Conservation (phyloP, 2,888 invertebrate genomes). For the Tachina fera region DNA sequence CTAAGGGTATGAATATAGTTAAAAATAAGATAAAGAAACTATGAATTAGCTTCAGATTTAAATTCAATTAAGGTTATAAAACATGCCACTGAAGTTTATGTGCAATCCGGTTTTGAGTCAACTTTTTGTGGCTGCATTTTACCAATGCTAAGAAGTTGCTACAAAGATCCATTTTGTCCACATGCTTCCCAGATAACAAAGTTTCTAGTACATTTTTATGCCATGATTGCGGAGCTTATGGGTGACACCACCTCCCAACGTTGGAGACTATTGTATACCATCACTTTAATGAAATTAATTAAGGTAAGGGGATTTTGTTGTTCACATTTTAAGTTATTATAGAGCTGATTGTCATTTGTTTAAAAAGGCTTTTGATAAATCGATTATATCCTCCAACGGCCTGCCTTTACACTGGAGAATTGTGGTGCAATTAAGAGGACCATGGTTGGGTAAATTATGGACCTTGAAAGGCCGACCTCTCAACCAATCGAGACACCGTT, state of each 20-base stretch:
- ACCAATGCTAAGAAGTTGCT: conserved; percentile 73
- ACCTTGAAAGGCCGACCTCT: conserved; percentile 64
- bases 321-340: neutral
- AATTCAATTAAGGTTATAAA: conserved; percentile 71
- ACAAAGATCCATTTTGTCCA: conserved; percentile 72
- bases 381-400: conserved; percentile 67
- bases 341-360: neutral
- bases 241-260: conserved; percentile 69
- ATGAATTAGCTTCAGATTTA: conserved; percentile 4
- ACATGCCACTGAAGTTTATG: conserved; percentile 75
- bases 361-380: conserved; percentile 76
- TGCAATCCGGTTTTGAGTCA: conserved; percentile 75
- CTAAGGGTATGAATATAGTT: conserved; percentile 66
- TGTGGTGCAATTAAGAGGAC: conserved; percentile 75
- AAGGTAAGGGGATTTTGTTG: conserved; percentile 71
- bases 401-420: conserved; percentile 74
- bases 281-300: conserved; percentile 77
- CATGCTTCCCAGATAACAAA: conserved; percentile 72
- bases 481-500: conserved; percentile 71
- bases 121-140: conserved; percentile 76
- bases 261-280: conserved; percentile 74
- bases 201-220: conserved; percentile 77
- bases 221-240: conserved; percentile 72
- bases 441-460: conserved; percentile 75
- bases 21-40: neutral